Evolutionary conservation across 2,888 invertebrate genomes (phyloP).

Genomic region (Deilephila elpenor): DNA sequence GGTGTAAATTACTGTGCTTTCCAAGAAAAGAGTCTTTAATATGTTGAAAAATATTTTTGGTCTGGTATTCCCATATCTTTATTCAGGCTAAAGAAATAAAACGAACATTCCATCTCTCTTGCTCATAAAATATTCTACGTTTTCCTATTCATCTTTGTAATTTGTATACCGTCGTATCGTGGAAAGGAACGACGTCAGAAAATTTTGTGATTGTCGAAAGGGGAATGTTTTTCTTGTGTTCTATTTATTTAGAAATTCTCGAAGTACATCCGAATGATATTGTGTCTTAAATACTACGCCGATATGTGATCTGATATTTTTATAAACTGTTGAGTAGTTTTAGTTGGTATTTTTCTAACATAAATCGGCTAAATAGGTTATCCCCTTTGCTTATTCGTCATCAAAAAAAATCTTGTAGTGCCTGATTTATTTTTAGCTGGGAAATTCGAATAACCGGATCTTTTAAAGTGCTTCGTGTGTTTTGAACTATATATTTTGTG

Average conservation of each 20-base stretch:
- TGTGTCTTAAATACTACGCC: constrained; percentile 41
- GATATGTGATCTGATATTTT: constrained; percentile 37
- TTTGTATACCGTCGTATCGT: background rate
- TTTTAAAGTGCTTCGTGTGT: constrained; percentile 50
- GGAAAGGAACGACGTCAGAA: constrained; percentile 13
- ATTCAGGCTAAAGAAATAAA: background rate
- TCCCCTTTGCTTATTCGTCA: constrained; percentile 56
- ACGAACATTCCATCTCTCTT: background rate
- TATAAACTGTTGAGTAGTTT: constrained; percentile 38
- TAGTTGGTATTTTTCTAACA: constrained; percentile 50
- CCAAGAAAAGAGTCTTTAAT: background rate
- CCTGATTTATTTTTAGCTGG: constrained; percentile 75
- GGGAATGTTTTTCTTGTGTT: constrained; percentile 41
- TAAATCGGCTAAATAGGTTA: constrained; percentile 72
- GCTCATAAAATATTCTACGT: background rate
- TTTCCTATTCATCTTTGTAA: background rate
- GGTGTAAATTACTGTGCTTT: too few relatives aligned
- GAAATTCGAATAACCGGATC: constrained; percentile 45
- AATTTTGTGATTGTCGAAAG: constrained; percentile 36
- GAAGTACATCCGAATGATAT: constrained; percentile 37
- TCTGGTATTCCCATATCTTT: background rate
- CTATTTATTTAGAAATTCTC: constrained; percentile 36
- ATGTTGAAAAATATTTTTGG: background rate
- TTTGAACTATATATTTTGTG: constrained; percentile 38
- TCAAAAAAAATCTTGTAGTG: constrained; percentile 61